Evolutionary conservation across 2,797 vertebrate species (phyloP).

Genomic region (Diplodus sargus): DNA sequence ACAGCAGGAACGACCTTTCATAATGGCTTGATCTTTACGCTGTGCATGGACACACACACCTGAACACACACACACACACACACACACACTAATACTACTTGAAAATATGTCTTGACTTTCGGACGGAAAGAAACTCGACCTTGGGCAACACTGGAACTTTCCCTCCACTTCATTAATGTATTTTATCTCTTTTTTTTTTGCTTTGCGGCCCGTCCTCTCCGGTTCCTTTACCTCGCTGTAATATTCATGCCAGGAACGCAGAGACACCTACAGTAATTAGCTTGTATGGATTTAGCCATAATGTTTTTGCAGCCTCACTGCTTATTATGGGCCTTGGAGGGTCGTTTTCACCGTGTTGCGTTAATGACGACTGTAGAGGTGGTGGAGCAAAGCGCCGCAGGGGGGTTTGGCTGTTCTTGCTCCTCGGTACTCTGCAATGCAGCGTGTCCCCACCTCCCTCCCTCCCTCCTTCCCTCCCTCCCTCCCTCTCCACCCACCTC

Average conservation of each 20-base stretch:
- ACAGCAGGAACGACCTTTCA: slow-evolving; percentile 29
- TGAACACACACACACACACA: slow-evolving; percentile 19
- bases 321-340: slow-evolving; percentile 63
- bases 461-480: no score
- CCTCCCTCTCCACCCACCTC: background rate
- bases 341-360: slow-evolving; percentile 58
- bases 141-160: slow-evolving; percentile 11
- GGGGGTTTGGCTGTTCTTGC: slow-evolving; percentile 55
- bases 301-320: slow-evolving; percentile 68
- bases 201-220: background rate
- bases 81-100: background rate
- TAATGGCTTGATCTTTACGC: slow-evolving; percentile 25
- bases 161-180: slow-evolving; percentile 14
- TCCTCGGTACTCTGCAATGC: slow-evolving; percentile 70
- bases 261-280: slow-evolving; percentile 59
- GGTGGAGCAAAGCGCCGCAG: slow-evolving; percentile 42
- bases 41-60: background rate
- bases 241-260: slow-evolving; percentile 40
- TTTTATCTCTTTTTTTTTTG: slow-evolving; percentile 18
- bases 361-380: slow-evolving; percentile 61
- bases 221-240: slow-evolving; percentile 14
- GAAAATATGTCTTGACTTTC: slow-evolving; percentile 2
- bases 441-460: slow-evolving; percentile 26
- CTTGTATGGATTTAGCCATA: slow-evolving; percentile 53
- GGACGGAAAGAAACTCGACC: no score